Conservation (phyloP, 2,113 vertebrate genomes). For the Phalacrocorax aristotelis region DNA sequence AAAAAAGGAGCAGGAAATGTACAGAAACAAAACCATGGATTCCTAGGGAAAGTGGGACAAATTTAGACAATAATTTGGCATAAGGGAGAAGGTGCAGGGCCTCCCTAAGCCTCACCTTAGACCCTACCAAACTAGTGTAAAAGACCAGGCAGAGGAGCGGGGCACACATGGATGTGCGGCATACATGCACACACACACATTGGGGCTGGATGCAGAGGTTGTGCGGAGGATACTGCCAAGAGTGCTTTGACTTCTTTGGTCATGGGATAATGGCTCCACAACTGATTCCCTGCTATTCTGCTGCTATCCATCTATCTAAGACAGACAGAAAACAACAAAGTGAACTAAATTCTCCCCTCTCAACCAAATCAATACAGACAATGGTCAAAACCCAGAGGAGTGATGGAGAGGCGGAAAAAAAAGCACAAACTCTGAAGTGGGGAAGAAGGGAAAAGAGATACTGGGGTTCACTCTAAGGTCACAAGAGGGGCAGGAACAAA, state of each 20-base stretch:
- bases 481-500: neutral
- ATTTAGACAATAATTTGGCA: neutral
- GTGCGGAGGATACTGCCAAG: neutral
- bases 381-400: neutral
- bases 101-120: neutral
- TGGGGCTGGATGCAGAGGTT: neutral
- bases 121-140: neutral
- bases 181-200: accelerated
- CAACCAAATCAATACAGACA: neutral
- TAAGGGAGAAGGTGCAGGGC: neutral
- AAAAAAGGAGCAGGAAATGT: neutral
- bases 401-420: neutral
- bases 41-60: neutral
- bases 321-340: neutral
- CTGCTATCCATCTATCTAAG: neutral
- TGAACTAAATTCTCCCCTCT: neutral
- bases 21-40: neutral
- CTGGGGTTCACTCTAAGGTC: neutral
- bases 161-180: accelerated
- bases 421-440: neutral
- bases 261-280: neutral
- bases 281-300: neutral
- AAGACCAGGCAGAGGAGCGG: neutral
- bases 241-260: neutral
- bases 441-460: neutral